Evolutionary conservation across 2,888 invertebrate genomes (phyloP).

Genomic region (Artemia sp.): DNA sequence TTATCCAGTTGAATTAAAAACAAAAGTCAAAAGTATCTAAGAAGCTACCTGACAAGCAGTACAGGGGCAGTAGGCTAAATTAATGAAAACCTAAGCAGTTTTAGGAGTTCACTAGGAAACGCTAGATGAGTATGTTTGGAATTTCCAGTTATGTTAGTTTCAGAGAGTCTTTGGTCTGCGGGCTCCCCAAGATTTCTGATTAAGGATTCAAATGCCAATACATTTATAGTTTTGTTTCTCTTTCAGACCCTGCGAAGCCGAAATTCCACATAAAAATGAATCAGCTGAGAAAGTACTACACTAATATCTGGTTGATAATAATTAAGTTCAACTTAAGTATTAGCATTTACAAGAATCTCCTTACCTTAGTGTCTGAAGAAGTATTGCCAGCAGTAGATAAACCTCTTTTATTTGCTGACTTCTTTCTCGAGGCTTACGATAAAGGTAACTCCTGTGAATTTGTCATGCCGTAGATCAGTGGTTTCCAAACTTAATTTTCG

Average conservation of each 20-base stretch:
- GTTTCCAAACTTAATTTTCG: too few relatives aligned
- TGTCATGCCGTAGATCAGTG: background rate
- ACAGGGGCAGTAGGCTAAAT: too few relatives aligned
- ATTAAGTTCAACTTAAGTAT: conserved; percentile 45
- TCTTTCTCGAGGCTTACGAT: conserved; percentile 73
- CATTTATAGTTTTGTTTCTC: background rate
- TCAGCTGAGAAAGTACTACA: conserved; percentile 41
- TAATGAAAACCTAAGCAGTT: too few relatives aligned
- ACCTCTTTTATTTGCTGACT: conserved; percentile 71
- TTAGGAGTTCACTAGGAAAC: too few relatives aligned
- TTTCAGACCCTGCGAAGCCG: conserved; percentile 7
- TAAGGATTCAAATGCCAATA: background rate
- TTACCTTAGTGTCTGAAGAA: conserved; percentile 62
- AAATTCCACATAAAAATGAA: conserved; percentile 43
- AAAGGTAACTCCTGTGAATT: conserved; percentile 39
- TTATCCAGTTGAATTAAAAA: too few relatives aligned
- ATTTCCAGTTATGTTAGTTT: too few relatives aligned
- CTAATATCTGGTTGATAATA: conserved; percentile 57
- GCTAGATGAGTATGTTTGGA: too few relatives aligned
- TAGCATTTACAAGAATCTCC: conserved; percentile 52
- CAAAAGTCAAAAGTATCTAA: too few relatives aligned
- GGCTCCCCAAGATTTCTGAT: too few relatives aligned
- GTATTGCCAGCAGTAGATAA: conserved; percentile 60
- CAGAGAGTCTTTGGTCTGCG: too few relatives aligned
- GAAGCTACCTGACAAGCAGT: too few relatives aligned